phyloP scores from a whole-genome alignment of 1,140 invertebrate species.

The Tetranychus cinnabarinus region DNA sequence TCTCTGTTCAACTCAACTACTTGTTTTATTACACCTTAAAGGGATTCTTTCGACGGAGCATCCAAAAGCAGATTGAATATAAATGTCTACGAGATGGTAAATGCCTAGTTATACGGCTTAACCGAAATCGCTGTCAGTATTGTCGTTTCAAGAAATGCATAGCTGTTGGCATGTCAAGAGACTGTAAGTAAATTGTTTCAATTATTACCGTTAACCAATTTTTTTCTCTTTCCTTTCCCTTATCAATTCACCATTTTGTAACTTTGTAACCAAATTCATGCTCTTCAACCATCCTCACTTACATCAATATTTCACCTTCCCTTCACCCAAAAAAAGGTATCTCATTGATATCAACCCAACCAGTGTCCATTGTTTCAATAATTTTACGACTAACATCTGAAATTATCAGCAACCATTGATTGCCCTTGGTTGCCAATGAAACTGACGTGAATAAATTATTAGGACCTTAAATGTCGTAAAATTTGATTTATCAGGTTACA shows the following conservation, averaged over 20 bases:
- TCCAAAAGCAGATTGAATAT: slow-evolving; percentile 96
- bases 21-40: slow-evolving; percentile 15
- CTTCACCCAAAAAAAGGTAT: too few relatives aligned
- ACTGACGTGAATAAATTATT: too few relatives aligned
- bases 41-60: slow-evolving; percentile 50
- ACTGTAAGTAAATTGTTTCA: slow-evolving; percentile 44
- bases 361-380: too few relatives aligned
- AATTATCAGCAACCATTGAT: too few relatives aligned
- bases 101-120: slow-evolving; percentile 83
- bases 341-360: too few relatives aligned
- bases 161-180: slow-evolving; percentile 88
- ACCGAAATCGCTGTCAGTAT: slow-evolving; percentile 89
- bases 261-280: neutral
- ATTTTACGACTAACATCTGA: too few relatives aligned
- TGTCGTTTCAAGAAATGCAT: slow-evolving; percentile 97
- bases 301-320: too few relatives aligned
- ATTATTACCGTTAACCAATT: neutral
- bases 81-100: slow-evolving; percentile 84
- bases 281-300: too few relatives aligned
- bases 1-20: neutral
- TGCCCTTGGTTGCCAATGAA: too few relatives aligned
- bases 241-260: neutral
- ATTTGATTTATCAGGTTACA: too few relatives aligned
- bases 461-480: too few relatives aligned
- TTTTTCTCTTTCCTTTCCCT: neutral